Conservation (phyloP, 2,888 invertebrate species). For the Gymnosoma rotundatum region DNA sequence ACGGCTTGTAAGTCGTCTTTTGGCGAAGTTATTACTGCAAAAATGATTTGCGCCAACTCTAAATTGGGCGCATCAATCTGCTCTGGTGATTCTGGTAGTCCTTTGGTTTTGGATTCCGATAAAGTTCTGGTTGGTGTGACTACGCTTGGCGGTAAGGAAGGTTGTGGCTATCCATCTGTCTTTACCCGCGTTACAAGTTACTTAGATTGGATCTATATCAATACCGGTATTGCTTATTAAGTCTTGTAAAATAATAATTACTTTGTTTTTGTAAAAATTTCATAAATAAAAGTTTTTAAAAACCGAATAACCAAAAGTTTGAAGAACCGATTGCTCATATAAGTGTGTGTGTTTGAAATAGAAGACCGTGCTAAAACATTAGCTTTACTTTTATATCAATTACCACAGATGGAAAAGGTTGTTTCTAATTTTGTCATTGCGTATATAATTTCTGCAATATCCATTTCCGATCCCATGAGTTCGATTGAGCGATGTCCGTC, state of each 20-base stretch:
- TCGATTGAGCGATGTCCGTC: no score
- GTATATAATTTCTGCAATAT: no score
- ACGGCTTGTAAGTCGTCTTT: conserved; percentile 58
- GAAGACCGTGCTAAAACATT: no score
- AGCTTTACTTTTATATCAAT: no score
- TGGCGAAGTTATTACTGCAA: conserved; percentile 59
- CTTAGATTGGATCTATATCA: conserved; percentile 74
- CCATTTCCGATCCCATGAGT: no score
- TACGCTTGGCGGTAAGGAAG: conserved; percentile 76
- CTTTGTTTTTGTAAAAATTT: no score
- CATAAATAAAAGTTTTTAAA: no score
- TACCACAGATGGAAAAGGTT: no score
- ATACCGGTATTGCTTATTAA: conserved; percentile 46
- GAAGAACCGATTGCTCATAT: no score
- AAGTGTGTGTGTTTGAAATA: no score
- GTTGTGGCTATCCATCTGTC: conserved; percentile 77
- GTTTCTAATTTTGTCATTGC: no score
- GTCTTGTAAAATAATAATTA: neutral
- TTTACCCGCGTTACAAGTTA: conserved; percentile 76
- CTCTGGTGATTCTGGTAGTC: conserved; percentile 80
- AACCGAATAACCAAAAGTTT: no score
- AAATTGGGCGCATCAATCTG: conserved; percentile 74
- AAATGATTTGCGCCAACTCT: conserved; percentile 74
- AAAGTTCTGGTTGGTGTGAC: conserved; percentile 75
- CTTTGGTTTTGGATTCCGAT: conserved; percentile 72